Evolutionary conservation across 2,888 invertebrate species (phyloP), one percentile per base, ranked within the genome.

Genomic region (Leptinotarsa rubiginosa): DNA sequence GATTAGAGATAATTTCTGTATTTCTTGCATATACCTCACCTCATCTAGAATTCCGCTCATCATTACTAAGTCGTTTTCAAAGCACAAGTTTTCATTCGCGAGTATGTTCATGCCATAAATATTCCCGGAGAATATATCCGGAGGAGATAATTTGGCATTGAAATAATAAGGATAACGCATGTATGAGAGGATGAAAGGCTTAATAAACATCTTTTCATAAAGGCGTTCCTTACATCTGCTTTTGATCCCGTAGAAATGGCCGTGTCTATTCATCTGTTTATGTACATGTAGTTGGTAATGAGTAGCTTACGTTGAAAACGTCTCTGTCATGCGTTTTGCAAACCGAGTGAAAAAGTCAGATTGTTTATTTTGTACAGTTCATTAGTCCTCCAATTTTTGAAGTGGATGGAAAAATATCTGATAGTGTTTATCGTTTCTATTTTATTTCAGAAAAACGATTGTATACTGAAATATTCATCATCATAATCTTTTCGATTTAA

Each of bases 131-230:
- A 25, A 68, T 54, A 54, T 54, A 68, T 52, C 67, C 16, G 1
- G 68, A 50, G 25, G 18, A 41, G 68, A 68, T 68, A 54, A 31
- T 31, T 54, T 31, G 31, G 54, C 31, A 54, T 41, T 54, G 68
- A 54, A 54, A 41, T 54, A 54, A 41, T 54, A 68, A 31, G 68
- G 54, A 54, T 68, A 54, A 66, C 65, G 47, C 5, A 49, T 47
- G 20, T 47, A 49, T 25, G 47, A 54, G 16, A 69, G 31, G 41
- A 69, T 52, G 41, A 52, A 41, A 25, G 56, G 56, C 69, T 54
- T 69, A 13, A 69, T 69, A 56, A 69, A 56, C 69, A 69, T 69
- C 56, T 69, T 41, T n/a, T 67, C 22, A 47, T 52, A 67, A 59
- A 59, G 25, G 59, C 59, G 25, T 25, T 59, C 25, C 25, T 25